A percentile compares a stretch with the other conserved stretches of the same genome.
These are phyloP conservation scores for Brassicogethes aeneus DNA, from an alignment of 2,888 invertebrate genomes.

Conservation along the genomic window DNA sequence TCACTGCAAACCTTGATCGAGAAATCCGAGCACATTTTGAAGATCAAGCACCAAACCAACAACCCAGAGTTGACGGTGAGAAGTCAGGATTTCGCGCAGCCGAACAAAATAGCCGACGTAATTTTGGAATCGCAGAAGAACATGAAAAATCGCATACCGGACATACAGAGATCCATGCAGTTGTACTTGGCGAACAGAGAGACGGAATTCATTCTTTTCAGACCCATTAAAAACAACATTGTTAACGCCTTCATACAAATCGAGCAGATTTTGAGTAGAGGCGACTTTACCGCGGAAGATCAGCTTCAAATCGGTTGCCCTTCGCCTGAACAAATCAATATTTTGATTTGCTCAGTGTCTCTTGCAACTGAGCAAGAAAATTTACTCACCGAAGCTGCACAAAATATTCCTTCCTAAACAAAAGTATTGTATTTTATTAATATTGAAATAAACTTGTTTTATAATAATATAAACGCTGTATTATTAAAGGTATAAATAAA, in stretches of 20 bases:
- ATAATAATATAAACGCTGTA: too few relatives aligned
- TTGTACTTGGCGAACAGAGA: constrained; percentile 93
- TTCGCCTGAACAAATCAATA: constrained; percentile 86
- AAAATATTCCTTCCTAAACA: not conserved
- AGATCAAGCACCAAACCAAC: constrained; percentile 14
- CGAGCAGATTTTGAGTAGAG: constrained; percentile 62
- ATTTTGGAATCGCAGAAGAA: constrained; percentile 70
- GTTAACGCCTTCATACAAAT: constrained; percentile 81
- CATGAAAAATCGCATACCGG: constrained; percentile 71
- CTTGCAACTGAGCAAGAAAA: constrained; percentile 43
- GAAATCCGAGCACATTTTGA: constrained; percentile 42
- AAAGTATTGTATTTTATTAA: not conserved
- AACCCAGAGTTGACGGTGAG: constrained; percentile 20
- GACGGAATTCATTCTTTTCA: constrained; percentile 93
- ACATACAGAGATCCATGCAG: constrained; percentile 82
- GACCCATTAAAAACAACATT: constrained; percentile 89
- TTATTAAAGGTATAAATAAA: not conserved
- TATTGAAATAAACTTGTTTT: too few relatives aligned
- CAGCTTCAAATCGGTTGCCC: constrained; percentile 81
- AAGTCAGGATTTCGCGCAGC: constrained; percentile 52
- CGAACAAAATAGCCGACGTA: constrained; percentile 57
- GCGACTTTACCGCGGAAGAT: constrained; percentile 75
- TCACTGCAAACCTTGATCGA: constrained; percentile 23
- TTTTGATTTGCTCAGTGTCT: constrained; percentile 74
- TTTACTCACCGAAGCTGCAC: constrained; percentile 4